Conservation (phyloP, 2,888 invertebrate genomes). For the Ommatoiulus sabulosus region DNA sequence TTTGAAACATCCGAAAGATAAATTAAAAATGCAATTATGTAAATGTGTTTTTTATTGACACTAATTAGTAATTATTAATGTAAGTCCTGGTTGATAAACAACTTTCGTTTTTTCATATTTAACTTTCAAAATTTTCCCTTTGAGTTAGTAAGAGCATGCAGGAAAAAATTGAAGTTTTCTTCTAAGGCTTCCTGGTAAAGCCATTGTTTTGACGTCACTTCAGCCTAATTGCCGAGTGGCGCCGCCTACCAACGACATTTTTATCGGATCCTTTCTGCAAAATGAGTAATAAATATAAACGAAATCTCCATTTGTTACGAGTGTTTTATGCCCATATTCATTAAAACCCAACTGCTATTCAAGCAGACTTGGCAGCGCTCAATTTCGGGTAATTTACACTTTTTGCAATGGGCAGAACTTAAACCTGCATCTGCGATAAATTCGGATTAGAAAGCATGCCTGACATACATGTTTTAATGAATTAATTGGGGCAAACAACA, state of each 20-base stretch:
- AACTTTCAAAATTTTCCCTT: neutral
- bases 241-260: neutral
- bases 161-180: neutral
- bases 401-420: neutral
- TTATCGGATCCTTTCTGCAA: neutral
- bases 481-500: slow-evolving; percentile 15
- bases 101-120: neutral
- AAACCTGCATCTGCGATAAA: neutral
- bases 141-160: neutral
- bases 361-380: too few species aligned
- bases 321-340: too few species aligned
- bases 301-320: too few species aligned
- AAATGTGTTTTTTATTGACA: too few species aligned
- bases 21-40: too few species aligned
- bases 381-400: too few species aligned
- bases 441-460: neutral
- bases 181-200: too few species aligned
- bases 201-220: neutral
- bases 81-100: neutral
- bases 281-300: too few species aligned
- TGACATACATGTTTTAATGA: slow-evolving; percentile 28
- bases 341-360: too few species aligned
- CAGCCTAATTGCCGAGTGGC: neutral
- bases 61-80: neutral
- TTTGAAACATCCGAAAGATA: too few species aligned